Conservation (phyloP, 2,888 invertebrate species). For the Apotomis capreana region DNA sequence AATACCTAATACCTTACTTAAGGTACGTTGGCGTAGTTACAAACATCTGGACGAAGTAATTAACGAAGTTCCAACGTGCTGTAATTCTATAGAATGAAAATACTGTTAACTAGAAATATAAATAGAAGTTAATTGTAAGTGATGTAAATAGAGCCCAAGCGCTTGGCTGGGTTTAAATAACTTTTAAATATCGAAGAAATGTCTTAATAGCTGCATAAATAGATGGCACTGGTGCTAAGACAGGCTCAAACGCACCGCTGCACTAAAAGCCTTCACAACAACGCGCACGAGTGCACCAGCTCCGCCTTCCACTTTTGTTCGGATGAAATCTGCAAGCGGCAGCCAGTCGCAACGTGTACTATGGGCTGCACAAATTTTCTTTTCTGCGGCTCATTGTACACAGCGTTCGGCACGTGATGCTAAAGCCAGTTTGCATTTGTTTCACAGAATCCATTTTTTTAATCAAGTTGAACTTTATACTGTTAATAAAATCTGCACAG, state of each 20-base stretch:
- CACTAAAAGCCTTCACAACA: no score
- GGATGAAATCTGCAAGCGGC: no score
- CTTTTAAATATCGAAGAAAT: no score
- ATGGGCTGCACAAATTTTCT: no score
- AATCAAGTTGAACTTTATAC: constrained; percentile 12
- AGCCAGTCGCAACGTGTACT: no score
- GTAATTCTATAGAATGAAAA: background rate
- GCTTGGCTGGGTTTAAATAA: background rate
- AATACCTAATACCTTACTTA: no score
- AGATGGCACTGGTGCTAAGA: no score
- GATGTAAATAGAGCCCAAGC: constrained; percentile 10
- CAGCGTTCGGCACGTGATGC: background rate
- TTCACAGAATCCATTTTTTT: constrained; percentile 4
- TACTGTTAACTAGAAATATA: constrained; percentile 1
- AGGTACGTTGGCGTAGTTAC: background rate
- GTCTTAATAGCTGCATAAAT: no score
- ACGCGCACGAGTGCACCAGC: no score
- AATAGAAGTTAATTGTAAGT: background rate
- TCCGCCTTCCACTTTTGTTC: no score
- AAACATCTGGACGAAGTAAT: constrained; percentile 5
- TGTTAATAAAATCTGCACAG: background rate
- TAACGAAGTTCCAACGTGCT: background rate
- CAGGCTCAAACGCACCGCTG: no score
- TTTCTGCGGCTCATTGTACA: no score
- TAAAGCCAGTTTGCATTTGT: constrained; percentile 6